These are phyloP conservation scores for Periophthalmodon schlosseri DNA, from an alignment of 2,113 vertebrate species.

Conservation along the genomic window DNA sequence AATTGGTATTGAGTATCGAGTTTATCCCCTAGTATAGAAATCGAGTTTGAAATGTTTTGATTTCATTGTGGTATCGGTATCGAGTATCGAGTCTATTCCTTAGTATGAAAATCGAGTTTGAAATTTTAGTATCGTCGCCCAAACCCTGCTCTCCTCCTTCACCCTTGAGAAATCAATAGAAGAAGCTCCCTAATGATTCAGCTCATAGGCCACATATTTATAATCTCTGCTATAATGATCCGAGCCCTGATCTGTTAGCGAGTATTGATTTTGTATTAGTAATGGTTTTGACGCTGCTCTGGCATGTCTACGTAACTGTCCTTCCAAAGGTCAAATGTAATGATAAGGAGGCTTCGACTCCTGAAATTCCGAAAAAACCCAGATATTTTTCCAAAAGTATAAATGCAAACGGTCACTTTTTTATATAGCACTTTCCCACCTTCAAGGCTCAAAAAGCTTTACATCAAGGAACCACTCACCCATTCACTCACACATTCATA, in stretches of 20 bases:
- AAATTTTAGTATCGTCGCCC: neutral
- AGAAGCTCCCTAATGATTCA: neutral
- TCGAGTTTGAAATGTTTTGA: too few relatives aligned
- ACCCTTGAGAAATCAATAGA: conserved; percentile 2
- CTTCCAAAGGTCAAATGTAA: neutral
- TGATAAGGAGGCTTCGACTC: neutral
- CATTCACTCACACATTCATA: too few relatives aligned
- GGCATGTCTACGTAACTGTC: neutral
- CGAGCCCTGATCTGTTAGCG: neutral
- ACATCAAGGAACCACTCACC: too few relatives aligned
- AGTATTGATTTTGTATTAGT: conserved; percentile 9
- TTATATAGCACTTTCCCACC: too few relatives aligned
- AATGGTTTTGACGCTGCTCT: neutral
- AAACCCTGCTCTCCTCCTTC: neutral
- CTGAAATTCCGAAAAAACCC: too few relatives aligned
- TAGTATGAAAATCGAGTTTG: too few relatives aligned
- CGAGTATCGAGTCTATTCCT: too few relatives aligned
- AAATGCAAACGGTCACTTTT: too few relatives aligned
- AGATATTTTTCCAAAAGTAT: neutral
- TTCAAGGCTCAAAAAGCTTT: too few relatives aligned
- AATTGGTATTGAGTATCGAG: too few relatives aligned
- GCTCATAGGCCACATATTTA: conserved; percentile 1
- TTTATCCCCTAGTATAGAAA: too few relatives aligned
- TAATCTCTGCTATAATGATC: conserved; percentile 6
- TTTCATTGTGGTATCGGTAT: too few relatives aligned